A percentile compares a stretch with the other conserved stretches of the same genome.
Evolutionary conservation across 2,113 vertebrate species (phyloP).

Genomic region (Condylura cristata): DNA sequence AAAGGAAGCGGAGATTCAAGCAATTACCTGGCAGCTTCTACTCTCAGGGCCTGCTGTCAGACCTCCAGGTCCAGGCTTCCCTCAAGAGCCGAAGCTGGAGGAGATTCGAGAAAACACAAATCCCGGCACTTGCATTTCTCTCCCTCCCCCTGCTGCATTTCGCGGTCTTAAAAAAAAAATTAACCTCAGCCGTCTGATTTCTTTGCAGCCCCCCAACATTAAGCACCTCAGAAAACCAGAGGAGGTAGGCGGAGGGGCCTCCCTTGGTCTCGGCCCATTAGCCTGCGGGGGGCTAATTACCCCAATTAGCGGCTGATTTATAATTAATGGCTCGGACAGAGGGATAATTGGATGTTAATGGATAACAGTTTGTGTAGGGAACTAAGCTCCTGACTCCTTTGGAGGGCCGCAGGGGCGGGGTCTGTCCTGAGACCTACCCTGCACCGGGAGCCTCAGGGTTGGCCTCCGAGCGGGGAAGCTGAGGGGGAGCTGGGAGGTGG

Average conservation of each 20-base stretch:
- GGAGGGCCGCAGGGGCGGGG: conserved; percentile 49
- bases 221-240: conserved; percentile 46
- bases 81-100: neutral
- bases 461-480: too few relatives aligned
- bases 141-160: neutral
- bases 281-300: conserved; percentile 94
- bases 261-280: conserved; percentile 95
- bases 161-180: neutral
- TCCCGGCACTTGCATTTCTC: neutral
- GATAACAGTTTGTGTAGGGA: conserved; percentile 93
- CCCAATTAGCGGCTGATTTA: conserved; percentile 97
- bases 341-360: conserved; percentile 99
- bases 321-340: conserved; percentile 97
- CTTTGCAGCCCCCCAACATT: conserved; percentile 12
- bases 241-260: conserved; percentile 49
- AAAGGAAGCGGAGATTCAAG: neutral
- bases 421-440: neutral
- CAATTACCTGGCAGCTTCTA: neutral
- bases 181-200: conserved; percentile 17
- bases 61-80: neutral
- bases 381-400: conserved; percentile 76
- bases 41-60: neutral
- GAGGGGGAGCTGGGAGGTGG: too few relatives aligned
- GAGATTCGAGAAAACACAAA: neutral
- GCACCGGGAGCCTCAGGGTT: neutral